Base-by-base conservation (phyloP, 2,113 vertebrate species). In the Pteruthius melanotis region DNA sequence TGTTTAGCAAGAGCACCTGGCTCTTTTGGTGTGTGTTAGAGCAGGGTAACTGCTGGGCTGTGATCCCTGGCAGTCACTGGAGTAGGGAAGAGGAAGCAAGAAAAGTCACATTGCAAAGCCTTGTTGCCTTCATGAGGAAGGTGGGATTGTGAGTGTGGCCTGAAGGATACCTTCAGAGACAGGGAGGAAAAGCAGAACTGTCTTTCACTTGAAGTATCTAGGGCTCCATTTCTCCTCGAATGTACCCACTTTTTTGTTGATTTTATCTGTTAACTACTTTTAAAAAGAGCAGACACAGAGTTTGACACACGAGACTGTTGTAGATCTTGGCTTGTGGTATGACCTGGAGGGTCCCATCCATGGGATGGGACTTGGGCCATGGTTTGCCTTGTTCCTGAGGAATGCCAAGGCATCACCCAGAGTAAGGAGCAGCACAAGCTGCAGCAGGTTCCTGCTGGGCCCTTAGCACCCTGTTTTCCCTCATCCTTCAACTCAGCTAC, bases 401-500 rank as follows among this genome's bases (percentile, higher is more conserved):
- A n/a, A 8, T 5, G 7, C 11, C 8, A 19, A 54, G 8, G 22
- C 69, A 35, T 22, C 0, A 0, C 35, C 59, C 37, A 56, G 42
- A 56, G 16, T 10, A 13, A 31, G 54, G 35, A 35, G 20, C 19
- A n/a, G 8, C 21, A 8, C 17, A 26, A 79, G 21, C 45, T 66
- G 22, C 37, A 70, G 20, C 39, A 75, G 49, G 65, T 15, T 75
- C 33, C 50, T 91, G 61, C 71, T 77, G 50, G 16, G 50, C 45
- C 17, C 68, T 91, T 13, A 4, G 70, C 54, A 77, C 18, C 15
- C 5, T 88, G 72, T 49, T 27, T 53, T 27, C 74, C 94, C 79
- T 89, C 52, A 47, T 94, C 90, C 94, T 96, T 98, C 87, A 71
- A 13, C 60, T 85, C 66, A 56, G 59, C 33, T 49, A 40, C 49